A percentile compares a stretch with the other conserved stretches of the same genome.
phyloP scores from a whole-genome alignment of 2,113 vertebrate genomes.

The Gallinago paraguaiae region DNA sequence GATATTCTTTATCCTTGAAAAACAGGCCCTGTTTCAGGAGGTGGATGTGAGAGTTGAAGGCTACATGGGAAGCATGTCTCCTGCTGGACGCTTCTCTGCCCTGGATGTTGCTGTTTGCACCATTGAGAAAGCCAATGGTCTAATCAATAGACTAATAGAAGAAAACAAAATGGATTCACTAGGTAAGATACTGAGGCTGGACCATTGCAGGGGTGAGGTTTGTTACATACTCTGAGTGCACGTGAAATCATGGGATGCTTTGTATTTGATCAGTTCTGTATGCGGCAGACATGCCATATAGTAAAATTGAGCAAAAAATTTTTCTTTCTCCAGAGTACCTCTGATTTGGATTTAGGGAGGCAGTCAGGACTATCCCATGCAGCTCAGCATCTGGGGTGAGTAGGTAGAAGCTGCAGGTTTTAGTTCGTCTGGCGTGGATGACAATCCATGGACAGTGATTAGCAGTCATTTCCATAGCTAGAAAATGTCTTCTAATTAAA shows the following conservation, averaged over 20 bases:
- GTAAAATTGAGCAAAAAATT: background rate
- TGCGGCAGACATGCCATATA: background rate
- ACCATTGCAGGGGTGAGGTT: background rate
- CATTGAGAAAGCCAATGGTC: conserved; percentile 95
- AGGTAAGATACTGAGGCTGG: conserved; percentile 76
- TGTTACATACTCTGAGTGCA: background rate
- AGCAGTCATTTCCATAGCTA: background rate
- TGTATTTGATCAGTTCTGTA: background rate
- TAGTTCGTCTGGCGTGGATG: background rate
- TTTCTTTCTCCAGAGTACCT: background rate
- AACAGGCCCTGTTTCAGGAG: conserved; percentile 91
- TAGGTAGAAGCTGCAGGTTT: background rate
- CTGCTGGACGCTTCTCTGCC: conserved; percentile 80
- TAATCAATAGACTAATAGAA: conserved; percentile 93
- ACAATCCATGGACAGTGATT: background rate
- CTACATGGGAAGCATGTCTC: conserved; percentile 91
- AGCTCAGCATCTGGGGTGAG: background rate
- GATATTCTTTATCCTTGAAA: conserved; percentile 4
- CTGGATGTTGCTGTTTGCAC: conserved; percentile 96
- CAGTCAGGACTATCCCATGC: background rate
- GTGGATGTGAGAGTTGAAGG: conserved; percentile 89
- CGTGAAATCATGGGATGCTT: background rate
- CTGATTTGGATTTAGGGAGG: background rate
- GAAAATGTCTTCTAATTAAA: background rate
- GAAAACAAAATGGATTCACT: conserved; percentile 86